Conservation (phyloP, 2,113 vertebrate species). For the Pristiophorus japonicus region DNA sequence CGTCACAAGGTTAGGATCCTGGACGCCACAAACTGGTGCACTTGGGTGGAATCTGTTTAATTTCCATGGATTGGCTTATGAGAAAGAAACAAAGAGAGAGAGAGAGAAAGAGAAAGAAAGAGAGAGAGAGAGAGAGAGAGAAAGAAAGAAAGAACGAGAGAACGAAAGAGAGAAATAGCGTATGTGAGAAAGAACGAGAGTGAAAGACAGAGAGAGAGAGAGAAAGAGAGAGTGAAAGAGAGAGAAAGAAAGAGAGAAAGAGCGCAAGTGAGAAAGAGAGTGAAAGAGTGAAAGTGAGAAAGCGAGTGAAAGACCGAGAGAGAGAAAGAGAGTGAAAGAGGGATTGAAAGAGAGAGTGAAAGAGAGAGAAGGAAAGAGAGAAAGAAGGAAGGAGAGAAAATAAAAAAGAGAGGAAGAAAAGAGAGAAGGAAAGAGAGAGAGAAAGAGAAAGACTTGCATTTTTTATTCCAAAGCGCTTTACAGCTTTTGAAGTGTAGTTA, state of each 20-base stretch:
- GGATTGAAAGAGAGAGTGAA: no score
- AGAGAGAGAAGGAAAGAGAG: not conserved
- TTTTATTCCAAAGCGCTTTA: not conserved
- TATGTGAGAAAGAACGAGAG: no score
- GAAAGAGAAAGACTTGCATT: not conserved
- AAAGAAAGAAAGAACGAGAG: not conserved
- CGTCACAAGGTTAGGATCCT: not conserved
- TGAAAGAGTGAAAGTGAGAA: not conserved
- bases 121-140: not conserved
- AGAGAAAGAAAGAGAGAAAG: not conserved
- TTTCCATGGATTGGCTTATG: not conserved
- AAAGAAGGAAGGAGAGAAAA: no score
- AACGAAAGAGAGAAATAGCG: no score
- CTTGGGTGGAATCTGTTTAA: not conserved
- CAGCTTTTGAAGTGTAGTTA: not conserved
- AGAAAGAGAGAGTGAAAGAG: not conserved
- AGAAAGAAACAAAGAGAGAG: no score
- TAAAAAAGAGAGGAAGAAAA: no score
- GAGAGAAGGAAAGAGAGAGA: not conserved
- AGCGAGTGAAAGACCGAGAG: not conserved
- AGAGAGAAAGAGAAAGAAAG: not conserved
- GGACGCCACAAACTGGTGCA: not conserved
- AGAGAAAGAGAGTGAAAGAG: not conserved
- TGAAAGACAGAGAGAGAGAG: not conserved
- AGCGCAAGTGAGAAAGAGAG: no score